Conservation (phyloP, 2,113 vertebrate species). For the Dasyornis broadbenti region DNA sequence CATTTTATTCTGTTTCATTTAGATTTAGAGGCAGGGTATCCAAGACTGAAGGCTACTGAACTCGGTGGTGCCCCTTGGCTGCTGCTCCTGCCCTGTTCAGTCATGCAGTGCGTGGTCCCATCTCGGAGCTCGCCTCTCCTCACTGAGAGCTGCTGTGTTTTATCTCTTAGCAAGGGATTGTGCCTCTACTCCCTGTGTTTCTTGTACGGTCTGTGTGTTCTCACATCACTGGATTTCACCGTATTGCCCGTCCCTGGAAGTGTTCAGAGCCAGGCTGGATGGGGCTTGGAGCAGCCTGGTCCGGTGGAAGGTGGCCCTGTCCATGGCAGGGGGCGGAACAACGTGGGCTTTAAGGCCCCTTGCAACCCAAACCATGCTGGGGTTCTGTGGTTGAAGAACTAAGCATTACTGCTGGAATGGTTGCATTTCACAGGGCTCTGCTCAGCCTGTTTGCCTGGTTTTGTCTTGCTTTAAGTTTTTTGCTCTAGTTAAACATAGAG, state of each 20-base stretch:
- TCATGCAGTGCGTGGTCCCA: accelerated
- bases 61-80: background rate
- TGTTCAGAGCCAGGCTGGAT: accelerated
- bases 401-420: background rate
- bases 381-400: background rate
- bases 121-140: background rate
- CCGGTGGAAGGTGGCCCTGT: background rate
- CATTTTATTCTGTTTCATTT: background rate
- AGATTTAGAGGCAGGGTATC: background rate
- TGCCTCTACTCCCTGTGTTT: background rate
- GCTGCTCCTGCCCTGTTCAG: background rate
- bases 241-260: background rate
- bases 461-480: background rate
- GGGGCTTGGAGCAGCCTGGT: accelerated
- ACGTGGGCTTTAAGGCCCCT: background rate
- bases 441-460: background rate
- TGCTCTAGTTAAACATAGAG: background rate
- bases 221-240: background rate
- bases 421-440: background rate
- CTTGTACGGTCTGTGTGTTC: background rate
- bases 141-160: background rate
- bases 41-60: background rate
- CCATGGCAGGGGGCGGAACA: background rate
- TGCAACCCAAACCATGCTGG: background rate
- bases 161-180: background rate